Evolutionary conservation across 2,113 vertebrate genomes (phyloP).

Genomic region (Urocitellus parryii): DNA sequence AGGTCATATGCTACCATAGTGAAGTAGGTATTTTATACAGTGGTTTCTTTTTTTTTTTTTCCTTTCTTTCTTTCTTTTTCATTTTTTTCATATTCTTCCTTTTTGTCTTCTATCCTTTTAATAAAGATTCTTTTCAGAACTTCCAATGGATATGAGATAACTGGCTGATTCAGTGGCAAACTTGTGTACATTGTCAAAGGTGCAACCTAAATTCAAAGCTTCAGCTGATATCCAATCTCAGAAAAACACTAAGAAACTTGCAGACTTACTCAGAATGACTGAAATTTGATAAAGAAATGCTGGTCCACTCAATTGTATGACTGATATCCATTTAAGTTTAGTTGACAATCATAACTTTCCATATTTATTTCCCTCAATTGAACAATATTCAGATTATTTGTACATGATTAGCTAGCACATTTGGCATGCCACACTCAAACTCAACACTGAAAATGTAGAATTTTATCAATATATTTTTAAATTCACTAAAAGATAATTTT

Average conservation of each 20-base stretch:
- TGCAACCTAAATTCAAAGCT: conserved; percentile 5
- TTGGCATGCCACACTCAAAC: neutral
- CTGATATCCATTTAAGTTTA: neutral
- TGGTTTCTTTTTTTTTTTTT: neutral
- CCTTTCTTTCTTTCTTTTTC: neutral
- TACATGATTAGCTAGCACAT: neutral
- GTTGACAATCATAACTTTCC: neutral
- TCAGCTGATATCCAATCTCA: neutral
- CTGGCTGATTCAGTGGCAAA: neutral
- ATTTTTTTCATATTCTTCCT: neutral
- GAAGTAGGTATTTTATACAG: neutral
- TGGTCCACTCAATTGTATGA: neutral
- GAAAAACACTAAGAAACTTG: neutral
- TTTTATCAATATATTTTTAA: conserved; percentile 31
- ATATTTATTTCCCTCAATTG: neutral
- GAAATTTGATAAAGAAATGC: neutral
- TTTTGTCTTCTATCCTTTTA: neutral
- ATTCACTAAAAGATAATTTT: neutral
- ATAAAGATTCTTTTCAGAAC: neutral
- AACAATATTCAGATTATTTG: conserved; percentile 1
- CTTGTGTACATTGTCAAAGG: neutral
- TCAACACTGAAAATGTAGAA: neutral
- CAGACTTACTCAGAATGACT: neutral
- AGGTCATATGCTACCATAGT: neutral
- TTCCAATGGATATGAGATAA: neutral